A percentile compares a stretch with the other conserved stretches of the same genome.
Conservation (phyloP, 2,797 vertebrate species). For the Astyanax mexicanus region DNA sequence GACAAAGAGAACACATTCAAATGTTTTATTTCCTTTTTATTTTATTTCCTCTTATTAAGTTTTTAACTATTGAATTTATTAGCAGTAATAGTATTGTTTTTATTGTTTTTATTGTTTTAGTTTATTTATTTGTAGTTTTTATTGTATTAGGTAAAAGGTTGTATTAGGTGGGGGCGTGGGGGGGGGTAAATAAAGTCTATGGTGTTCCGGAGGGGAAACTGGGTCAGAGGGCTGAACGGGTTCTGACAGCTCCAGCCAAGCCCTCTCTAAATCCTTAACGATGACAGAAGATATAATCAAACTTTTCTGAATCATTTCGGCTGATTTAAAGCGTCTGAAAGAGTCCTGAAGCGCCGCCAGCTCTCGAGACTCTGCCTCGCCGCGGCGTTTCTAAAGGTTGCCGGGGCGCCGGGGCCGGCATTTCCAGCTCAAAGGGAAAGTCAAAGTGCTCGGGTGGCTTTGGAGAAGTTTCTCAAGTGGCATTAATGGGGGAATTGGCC, state of each 20-base stretch:
- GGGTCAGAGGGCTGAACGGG: conserved; percentile 31
- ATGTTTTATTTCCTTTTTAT: too few species aligned
- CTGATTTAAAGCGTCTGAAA: conserved; percentile 14
- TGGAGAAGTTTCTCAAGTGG: conserved; percentile 36
- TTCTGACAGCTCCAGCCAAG: conserved; percentile 35
- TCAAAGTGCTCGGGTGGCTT: conserved; percentile 16
- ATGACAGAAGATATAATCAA: conserved; percentile 58
- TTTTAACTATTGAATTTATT: too few species aligned
- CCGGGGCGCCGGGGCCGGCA: conserved; percentile 30
- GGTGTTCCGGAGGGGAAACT: conserved; percentile 40
- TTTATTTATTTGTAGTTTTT: too few species aligned
- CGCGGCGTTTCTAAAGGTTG: conserved; percentile 30
- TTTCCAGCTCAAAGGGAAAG: conserved; percentile 33
- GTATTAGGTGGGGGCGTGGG: too few species aligned
- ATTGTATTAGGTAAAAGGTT: too few species aligned
- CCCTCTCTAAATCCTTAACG: conserved; percentile 30
- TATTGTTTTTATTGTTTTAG: too few species aligned
- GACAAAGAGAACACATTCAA: too few species aligned
- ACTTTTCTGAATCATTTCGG: conserved; percentile 41
- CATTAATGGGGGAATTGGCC: conserved; percentile 24
- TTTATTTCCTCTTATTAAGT: too few species aligned
- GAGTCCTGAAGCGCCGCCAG: not conserved
- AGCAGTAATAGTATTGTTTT: too few species aligned
- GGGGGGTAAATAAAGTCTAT: conserved; percentile 45
- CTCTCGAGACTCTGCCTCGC: conserved; percentile 11